Evolutionary conservation across 2,797 vertebrate genomes (phyloP).

Genomic region (Chelonia mydas): DNA sequence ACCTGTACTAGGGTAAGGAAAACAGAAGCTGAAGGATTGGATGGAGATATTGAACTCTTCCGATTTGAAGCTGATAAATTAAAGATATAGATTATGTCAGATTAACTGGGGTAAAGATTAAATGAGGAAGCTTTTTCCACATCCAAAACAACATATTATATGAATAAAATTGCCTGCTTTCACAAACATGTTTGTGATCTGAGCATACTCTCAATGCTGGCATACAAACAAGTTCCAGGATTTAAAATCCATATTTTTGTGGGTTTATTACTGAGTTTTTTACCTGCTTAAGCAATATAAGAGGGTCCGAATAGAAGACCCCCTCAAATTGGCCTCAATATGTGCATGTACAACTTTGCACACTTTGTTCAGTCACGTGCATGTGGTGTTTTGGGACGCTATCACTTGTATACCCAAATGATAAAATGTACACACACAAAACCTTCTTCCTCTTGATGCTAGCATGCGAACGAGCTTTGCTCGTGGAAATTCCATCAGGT

Average conservation of each 20-base stretch:
- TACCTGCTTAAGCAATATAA: accelerated
- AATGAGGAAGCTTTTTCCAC: not conserved
- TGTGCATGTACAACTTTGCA: accelerated
- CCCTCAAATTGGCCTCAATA: accelerated
- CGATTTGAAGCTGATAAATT: accelerated
- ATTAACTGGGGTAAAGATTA: not conserved
- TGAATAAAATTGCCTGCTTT: accelerated
- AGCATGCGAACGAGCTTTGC: not conserved
- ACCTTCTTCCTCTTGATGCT: not conserved
- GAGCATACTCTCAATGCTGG: too few species aligned
- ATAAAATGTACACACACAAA: not conserved
- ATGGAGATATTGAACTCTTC: not conserved
- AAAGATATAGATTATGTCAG: not conserved
- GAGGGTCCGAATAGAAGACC: accelerated
- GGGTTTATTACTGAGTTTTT: accelerated
- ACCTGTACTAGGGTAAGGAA: accelerated
- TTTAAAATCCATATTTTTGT: not conserved
- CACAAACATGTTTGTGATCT: accelerated
- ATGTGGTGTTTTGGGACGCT: not conserved
- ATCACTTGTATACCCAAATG: not conserved
- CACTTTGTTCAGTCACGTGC: not conserved
- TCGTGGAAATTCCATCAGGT: not conserved
- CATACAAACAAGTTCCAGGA: accelerated
- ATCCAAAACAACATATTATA: not conserved
- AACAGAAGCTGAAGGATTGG: not conserved